Conservation (phyloP, 2,113 vertebrate species). For the Lepus americanus region DNA sequence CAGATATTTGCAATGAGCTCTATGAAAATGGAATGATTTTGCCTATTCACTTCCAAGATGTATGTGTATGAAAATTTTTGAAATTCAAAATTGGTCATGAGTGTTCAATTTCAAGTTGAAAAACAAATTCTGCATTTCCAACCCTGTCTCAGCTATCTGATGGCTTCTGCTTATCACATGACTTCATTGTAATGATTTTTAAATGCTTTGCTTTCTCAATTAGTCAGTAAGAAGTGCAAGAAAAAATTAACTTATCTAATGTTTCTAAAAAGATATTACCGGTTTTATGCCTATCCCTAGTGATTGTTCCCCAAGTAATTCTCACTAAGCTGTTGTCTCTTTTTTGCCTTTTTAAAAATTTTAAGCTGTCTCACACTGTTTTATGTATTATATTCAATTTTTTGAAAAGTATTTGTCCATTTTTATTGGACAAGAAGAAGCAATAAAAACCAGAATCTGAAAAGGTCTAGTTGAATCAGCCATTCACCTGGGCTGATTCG, state of each 20-base stretch:
- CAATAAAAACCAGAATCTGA: background rate
- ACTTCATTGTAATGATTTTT: background rate
- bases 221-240: background rate
- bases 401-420: background rate
- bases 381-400: background rate
- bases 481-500: background rate
- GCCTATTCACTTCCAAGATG: slow-evolving; percentile 19
- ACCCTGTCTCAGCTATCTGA: background rate
- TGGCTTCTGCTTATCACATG: background rate
- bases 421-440: background rate
- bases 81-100: background rate
- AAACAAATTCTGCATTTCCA: background rate
- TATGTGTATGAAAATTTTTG: slow-evolving; percentile 34
- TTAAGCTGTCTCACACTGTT: background rate
- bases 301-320: background rate
- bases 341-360: background rate
- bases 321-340: background rate
- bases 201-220: background rate
- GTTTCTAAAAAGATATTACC: background rate
- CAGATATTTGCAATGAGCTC: slow-evolving; percentile 40
- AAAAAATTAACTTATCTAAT: background rate
- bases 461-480: background rate
- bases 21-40: slow-evolving; percentile 66
- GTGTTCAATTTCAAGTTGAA: slow-evolving; percentile 26
- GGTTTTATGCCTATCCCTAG: background rate